Evolutionary conservation across 2,888 invertebrate genomes (phyloP).

Genomic region (Luperina testacea): DNA sequence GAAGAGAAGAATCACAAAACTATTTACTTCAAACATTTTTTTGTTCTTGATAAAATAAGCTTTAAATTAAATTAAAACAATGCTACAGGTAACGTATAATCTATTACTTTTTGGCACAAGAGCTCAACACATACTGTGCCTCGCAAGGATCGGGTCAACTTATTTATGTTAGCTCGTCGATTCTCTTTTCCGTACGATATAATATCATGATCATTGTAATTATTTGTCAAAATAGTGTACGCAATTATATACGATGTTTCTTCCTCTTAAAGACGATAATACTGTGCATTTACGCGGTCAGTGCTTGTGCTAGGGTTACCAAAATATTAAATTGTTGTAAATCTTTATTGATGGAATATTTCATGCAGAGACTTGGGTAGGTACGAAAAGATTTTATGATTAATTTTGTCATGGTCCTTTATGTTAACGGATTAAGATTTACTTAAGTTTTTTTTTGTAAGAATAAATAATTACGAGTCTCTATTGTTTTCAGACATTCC

Average conservation of each 20-base stretch:
- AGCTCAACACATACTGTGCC: conserved; percentile 79
- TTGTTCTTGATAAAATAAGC: neutral
- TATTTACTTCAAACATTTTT: conserved; percentile 75
- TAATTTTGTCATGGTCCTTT: too few species aligned
- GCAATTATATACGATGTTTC: conserved; percentile 47
- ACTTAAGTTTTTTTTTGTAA: neutral
- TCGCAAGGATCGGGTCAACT: conserved; percentile 65
- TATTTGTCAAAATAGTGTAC: conserved; percentile 47
- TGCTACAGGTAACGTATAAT: conserved; percentile 32
- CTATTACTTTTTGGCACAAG: conserved; percentile 71
- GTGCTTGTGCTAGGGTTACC: conserved; percentile 41
- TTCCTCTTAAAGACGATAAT: conserved; percentile 47
- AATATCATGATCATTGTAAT: conserved; percentile 55
- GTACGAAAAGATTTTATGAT: neutral
- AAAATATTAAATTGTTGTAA: neutral
- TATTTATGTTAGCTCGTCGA: conserved; percentile 77
- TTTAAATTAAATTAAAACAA: conserved; percentile 33
- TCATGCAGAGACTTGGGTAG: neutral
- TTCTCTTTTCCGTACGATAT: conserved; percentile 62
- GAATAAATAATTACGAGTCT: neutral
- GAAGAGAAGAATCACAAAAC: conserved; percentile 73
- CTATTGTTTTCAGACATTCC: neutral
- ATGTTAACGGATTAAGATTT: neutral
- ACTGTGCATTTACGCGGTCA: conserved; percentile 30
- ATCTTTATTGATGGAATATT: conserved; percentile 18